phyloP scores from a whole-genome alignment of 2,888 invertebrate species.

The Agrotis puta region DNA sequence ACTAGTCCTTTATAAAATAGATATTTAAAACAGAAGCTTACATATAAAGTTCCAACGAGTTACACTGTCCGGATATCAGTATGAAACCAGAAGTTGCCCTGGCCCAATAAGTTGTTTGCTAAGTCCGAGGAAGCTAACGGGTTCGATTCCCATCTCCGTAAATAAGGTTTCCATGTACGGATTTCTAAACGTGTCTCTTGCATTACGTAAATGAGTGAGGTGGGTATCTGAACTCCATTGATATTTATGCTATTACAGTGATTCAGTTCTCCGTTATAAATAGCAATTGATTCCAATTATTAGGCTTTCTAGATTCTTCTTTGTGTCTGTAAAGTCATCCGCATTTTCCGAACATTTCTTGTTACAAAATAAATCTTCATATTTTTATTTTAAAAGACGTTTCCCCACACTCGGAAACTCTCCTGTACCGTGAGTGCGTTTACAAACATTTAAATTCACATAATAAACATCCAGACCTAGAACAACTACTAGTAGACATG shows the following conservation, averaged over 20 bases:
- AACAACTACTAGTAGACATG: no score
- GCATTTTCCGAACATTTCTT: no score
- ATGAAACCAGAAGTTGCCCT: constrained; percentile 11
- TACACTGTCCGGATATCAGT: constrained; percentile 13
- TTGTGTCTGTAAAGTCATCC: not conserved
- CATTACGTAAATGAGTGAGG: constrained; percentile 21
- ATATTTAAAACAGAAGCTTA: constrained; percentile 2
- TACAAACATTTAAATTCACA: no score
- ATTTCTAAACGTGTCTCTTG: constrained; percentile 37
- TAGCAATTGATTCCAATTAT: no score
- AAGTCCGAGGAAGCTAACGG: constrained; percentile 33
- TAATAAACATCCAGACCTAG: no score
- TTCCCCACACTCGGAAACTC: no score
- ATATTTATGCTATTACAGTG: not conserved
- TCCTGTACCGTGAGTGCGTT: no score
- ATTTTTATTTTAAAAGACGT: no score
- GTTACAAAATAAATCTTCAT: no score
- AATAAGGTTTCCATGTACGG: constrained; percentile 45
- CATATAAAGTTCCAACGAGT: not conserved
- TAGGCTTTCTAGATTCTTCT: not conserved
- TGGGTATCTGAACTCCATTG: constrained; percentile 1
- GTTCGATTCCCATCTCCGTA: constrained; percentile 31
- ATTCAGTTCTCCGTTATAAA: no score
- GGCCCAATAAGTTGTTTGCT: constrained; percentile 22
- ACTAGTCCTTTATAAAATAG: no score